These are phyloP conservation scores for Eueides isabella DNA, from an alignment of 1,140 invertebrate species.

Conservation along the genomic window DNA sequence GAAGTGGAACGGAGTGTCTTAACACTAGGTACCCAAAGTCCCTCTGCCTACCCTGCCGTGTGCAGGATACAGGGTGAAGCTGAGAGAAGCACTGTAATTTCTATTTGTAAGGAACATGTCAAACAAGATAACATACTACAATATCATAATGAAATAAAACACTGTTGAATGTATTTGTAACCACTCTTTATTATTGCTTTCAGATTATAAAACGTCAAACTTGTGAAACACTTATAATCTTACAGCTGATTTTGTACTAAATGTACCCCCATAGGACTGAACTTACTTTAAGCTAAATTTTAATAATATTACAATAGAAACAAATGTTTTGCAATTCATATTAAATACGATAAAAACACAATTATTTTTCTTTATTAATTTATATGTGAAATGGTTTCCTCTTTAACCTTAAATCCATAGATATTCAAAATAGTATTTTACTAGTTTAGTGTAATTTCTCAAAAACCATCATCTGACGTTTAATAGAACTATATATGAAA, in stretches of 20 bases:
- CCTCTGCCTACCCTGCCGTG: too few species aligned
- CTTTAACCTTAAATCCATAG: not conserved
- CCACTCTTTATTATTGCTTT: conserved; percentile 72
- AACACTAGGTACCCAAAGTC: too few species aligned
- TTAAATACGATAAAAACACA: not conserved
- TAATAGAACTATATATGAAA: not conserved
- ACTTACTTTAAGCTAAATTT: conserved; percentile 5
- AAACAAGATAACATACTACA: too few species aligned
- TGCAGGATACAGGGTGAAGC: too few species aligned
- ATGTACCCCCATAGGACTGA: conserved; percentile 51
- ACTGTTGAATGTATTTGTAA: conserved; percentile 44
- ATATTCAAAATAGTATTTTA: not conserved
- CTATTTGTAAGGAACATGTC: too few species aligned
- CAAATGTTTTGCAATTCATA: not conserved
- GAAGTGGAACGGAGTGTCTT: too few species aligned
- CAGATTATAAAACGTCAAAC: conserved; percentile 60
- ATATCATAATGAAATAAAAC: conserved; percentile 37
- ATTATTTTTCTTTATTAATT: not conserved
- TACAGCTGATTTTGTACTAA: conserved; percentile 71
- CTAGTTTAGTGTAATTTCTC: not conserved
- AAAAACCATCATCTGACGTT: not conserved
- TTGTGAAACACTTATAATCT: conserved; percentile 48
- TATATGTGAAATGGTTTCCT: not conserved
- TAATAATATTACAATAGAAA: conserved; percentile 6
- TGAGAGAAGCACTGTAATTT: too few species aligned